Evolutionary conservation across 1,140 invertebrate species (phyloP).

Genomic region (Drosophila orosa): DNA sequence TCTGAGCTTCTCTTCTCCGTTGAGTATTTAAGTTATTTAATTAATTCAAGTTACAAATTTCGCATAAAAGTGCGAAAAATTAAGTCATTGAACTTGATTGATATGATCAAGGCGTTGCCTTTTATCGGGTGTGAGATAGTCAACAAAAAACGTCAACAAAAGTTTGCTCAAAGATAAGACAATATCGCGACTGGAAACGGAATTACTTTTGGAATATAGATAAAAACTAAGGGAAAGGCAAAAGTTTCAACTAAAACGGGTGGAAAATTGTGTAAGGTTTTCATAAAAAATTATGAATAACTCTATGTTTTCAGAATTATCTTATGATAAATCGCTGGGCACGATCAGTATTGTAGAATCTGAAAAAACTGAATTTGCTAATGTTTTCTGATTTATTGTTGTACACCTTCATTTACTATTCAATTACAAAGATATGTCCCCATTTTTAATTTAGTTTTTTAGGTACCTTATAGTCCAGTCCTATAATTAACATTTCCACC

Average conservation of each 20-base stretch:
- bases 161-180: constrained; percentile 13
- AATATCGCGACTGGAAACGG: not conserved
- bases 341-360: not conserved
- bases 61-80: constrained; percentile 21
- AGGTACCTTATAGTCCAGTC: not conserved
- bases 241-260: not conserved
- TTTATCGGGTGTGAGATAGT: constrained; percentile 14
- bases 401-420: too few species aligned
- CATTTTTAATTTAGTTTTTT: too few species aligned
- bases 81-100: constrained; percentile 44
- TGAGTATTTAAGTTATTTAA: constrained; percentile 1
- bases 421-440: too few species aligned
- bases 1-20: not conserved
- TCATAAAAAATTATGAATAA: not conserved
- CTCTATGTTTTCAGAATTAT: rapidly evolving
- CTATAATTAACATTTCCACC: not conserved
- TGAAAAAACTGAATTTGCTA: too few species aligned
- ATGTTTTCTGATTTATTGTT: too few species aligned
- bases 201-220: constrained; percentile 1
- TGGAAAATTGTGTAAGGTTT: not conserved
- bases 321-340: not conserved
- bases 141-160: constrained; percentile 4
- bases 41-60: constrained; percentile 4
- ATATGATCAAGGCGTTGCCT: constrained; percentile 11
- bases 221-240: not conserved